Percentiles rank a stretch among this genome's conserved stretches.
Conservation (phyloP, 2,113 vertebrate genomes). For the Tetrao urogallus region DNA sequence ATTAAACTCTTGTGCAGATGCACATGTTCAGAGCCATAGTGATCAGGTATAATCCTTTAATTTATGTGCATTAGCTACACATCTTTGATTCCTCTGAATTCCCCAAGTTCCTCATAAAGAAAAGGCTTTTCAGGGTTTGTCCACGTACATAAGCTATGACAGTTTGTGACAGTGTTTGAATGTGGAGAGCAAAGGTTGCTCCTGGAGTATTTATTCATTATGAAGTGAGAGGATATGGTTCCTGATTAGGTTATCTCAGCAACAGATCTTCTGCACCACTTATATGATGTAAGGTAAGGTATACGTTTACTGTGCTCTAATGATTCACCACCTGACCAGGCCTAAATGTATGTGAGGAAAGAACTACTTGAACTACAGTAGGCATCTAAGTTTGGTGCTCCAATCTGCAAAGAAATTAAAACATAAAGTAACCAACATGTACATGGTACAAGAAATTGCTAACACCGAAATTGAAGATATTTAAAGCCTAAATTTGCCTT, state of each 20-base stretch:
- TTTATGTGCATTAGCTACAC: rapidly evolving
- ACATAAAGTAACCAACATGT: neutral
- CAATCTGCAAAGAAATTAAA: neutral
- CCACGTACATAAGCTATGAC: neutral
- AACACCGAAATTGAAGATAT: neutral
- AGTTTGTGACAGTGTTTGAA: neutral
- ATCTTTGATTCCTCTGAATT: neutral
- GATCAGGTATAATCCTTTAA: neutral
- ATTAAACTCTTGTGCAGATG: neutral
- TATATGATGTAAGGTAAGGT: neutral
- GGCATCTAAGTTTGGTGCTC: neutral
- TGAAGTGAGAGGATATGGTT: neutral
- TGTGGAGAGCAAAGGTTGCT: neutral
- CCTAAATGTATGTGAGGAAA: rapidly evolving
- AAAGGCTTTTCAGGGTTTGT: neutral
- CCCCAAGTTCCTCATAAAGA: neutral
- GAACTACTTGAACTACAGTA: neutral
- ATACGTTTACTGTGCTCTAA: neutral
- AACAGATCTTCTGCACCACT: neutral
- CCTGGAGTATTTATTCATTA: neutral
- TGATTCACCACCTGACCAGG: neutral
- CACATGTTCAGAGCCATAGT: neutral
- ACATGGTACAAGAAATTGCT: neutral
- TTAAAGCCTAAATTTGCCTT: neutral
- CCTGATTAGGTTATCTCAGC: neutral